A percentile compares a stretch with the other conserved stretches of the same genome.
Conservation (phyloP, 2,113 vertebrate genomes). For the Peucedramus taeniatus region DNA sequence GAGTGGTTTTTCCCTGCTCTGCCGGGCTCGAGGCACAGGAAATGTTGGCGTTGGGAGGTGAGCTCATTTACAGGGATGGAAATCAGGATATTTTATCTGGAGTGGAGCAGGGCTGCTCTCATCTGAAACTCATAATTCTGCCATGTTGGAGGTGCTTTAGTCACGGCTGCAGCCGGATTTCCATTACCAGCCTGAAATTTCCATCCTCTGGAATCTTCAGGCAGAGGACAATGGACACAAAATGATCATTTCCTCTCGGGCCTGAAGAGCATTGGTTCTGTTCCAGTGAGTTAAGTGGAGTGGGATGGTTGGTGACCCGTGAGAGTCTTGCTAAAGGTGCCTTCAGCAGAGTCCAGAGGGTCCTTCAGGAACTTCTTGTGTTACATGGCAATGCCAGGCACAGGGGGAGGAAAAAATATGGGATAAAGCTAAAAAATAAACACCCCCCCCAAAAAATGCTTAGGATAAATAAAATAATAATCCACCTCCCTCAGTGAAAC, state of each 20-base stretch:
- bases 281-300: background rate
- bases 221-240: background rate
- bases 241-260: background rate
- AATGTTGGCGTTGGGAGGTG: background rate
- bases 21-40: background rate
- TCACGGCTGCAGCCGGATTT: background rate
- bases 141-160: background rate
- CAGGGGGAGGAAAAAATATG: background rate
- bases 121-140: background rate
- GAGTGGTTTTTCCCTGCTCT: background rate
- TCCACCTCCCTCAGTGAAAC: no score
- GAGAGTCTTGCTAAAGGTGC: background rate
- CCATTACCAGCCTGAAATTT: background rate
- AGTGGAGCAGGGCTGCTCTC: background rate
- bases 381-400: rapidly evolving
- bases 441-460: no score
- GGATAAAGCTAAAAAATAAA: background rate
- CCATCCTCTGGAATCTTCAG: background rate
- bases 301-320: background rate
- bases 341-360: background rate
- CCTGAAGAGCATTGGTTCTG: background rate
- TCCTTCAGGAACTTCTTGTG: background rate
- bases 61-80: background rate
- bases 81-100: background rate
- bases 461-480: background rate